Conservation (phyloP, 2,888 invertebrate species). For the Conistra vaccinii region DNA sequence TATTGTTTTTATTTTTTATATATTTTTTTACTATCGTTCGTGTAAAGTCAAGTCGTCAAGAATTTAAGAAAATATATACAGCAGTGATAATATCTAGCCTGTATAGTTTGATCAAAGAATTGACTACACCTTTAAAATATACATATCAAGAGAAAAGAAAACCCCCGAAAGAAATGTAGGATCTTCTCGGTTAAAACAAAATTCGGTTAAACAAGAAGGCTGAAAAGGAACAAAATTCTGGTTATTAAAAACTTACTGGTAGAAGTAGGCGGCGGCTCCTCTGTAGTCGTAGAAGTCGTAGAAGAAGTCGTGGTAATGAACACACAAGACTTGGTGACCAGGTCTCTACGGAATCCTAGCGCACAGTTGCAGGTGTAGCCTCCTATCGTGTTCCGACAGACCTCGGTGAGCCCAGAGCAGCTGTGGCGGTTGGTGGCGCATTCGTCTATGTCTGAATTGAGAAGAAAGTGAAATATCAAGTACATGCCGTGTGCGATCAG, state of each 20-base stretch:
- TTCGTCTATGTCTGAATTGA: conserved; percentile 93
- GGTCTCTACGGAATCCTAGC: conserved; percentile 93
- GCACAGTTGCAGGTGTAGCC: conserved; percentile 96
- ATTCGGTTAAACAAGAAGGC: background rate
- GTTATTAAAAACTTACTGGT: conserved; percentile 62
- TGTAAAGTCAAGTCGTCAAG: no score
- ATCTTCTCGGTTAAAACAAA: background rate
- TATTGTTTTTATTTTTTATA: no score
- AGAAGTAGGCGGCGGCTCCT: conserved; percentile 59
- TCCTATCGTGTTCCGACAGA: conserved; percentile 96
- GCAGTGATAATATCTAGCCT: background rate
- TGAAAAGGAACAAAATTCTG: background rate
- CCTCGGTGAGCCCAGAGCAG: conserved; percentile 90
- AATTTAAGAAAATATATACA: no score
- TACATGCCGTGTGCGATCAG: background rate
- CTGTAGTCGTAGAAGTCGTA: conserved; percentile 70
- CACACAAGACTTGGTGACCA: conserved; percentile 79
- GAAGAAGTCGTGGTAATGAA: conserved; percentile 72
- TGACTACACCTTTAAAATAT: background rate
- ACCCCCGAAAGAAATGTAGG: no score
- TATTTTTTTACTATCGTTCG: no score
- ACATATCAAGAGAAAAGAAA: background rate
- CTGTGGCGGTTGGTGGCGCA: conserved; percentile 91
- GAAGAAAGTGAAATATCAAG: conserved; percentile 12
- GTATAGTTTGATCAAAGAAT: background rate